Percentiles rank a stretch among this genome's conserved stretches.
Evolutionary conservation across 2,113 vertebrate species (phyloP).

Genomic region (Larimichthys crocea): DNA sequence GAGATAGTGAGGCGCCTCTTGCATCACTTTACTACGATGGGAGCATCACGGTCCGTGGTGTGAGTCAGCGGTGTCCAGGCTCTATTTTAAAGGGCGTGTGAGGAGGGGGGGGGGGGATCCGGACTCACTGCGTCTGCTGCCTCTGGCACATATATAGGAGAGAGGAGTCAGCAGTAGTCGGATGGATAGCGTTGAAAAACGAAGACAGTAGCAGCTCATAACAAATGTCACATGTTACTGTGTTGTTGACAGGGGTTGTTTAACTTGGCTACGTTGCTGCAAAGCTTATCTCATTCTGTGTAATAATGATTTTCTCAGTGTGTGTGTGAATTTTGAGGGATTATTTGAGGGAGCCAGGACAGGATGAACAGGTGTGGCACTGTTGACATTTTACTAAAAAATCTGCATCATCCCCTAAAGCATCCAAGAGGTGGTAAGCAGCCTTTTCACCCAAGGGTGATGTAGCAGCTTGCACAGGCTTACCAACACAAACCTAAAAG

Average conservation of each 20-base stretch:
- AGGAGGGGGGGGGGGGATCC: constrained; percentile 17
- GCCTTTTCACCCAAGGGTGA: constrained; percentile 23
- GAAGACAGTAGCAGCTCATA: constrained; percentile 1
- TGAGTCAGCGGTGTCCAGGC: constrained; percentile 68
- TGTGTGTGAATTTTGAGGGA: no score
- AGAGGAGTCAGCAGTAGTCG: not conserved
- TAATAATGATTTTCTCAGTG: constrained; percentile 18
- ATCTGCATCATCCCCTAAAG: constrained; percentile 29
- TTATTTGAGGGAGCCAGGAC: not conserved
- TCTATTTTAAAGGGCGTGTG: constrained; percentile 45
- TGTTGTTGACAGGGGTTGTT: not conserved
- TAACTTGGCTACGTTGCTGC: not conserved
- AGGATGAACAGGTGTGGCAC: constrained; percentile 54
- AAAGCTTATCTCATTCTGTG: constrained; percentile 14
- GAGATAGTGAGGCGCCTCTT: constrained; percentile 16
- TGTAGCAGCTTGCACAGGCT: constrained; percentile 33
- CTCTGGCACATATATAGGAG: constrained; percentile 13
- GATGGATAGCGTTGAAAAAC: not conserved
- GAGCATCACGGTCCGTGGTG: constrained; percentile 32
- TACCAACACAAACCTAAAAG: constrained; percentile 23
- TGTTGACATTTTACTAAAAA: constrained; percentile 44
- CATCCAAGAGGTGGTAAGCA: constrained; percentile 27
- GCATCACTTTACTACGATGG: constrained; percentile 63
- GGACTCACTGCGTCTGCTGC: constrained; percentile 28
- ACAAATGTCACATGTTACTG: not conserved